Evolutionary conservation across 2,797 vertebrate genomes (phyloP).

Genomic region (Clarias fuscus): DNA sequence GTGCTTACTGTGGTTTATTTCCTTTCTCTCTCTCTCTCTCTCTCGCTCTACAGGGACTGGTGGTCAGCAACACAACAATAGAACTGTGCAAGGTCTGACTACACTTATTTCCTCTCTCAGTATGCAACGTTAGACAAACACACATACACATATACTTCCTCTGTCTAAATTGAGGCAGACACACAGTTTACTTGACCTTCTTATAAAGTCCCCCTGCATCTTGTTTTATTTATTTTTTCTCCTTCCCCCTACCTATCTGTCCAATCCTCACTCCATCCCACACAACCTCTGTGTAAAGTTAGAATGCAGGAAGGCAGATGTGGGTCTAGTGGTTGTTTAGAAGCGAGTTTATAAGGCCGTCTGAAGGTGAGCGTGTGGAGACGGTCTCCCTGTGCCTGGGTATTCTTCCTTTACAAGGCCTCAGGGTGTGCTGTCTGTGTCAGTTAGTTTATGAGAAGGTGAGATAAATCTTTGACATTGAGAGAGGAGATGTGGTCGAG

Average conservation of each 20-base stretch:
- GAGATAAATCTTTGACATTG: background rate
- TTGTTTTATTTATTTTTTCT: background rate
- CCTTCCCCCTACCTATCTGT: background rate
- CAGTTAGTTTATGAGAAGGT: constrained; percentile 20
- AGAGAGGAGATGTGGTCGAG: background rate
- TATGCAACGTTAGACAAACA: background rate
- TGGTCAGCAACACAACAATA: constrained; percentile 23
- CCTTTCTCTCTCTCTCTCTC: constrained; percentile 4
- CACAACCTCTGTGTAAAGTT: background rate
- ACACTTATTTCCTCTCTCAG: constrained; percentile 16
- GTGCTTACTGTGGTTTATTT: constrained; percentile 16
- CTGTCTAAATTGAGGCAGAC: constrained; percentile 29
- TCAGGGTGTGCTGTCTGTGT: background rate
- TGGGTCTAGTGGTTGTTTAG: constrained; percentile 25
- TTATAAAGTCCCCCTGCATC: constrained; percentile 25
- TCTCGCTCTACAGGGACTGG: constrained; percentile 7
- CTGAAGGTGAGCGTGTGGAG: constrained; percentile 25
- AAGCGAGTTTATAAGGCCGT: constrained; percentile 37
- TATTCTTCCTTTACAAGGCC: constrained; percentile 24
- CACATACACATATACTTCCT: background rate
- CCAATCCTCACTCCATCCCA: constrained; percentile 10
- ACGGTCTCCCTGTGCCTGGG: constrained; percentile 9
- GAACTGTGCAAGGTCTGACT: constrained; percentile 8
- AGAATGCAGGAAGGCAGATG: constrained; percentile 21
- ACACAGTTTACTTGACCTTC: constrained; percentile 18